phyloP scores from a whole-genome alignment of 2,113 vertebrate species.

The Bufo gargarizans region DNA sequence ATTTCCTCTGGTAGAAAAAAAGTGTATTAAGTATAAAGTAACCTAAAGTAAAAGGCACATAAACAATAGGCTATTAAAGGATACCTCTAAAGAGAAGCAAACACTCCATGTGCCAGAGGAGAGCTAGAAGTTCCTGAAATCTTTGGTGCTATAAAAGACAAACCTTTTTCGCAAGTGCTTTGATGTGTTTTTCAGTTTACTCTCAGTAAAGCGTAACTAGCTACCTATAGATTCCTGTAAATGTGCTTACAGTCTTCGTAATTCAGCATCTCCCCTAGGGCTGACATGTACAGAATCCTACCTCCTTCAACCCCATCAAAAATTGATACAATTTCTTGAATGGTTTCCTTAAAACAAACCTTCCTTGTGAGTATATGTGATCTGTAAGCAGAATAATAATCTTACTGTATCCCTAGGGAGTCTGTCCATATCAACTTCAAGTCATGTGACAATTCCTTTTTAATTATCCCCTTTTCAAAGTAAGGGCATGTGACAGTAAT shows the following conservation, averaged over 20 bases:
- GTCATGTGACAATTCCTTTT: neutral
- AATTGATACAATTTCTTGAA: neutral
- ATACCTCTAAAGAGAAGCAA: too few species aligned
- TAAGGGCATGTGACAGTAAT: slow-evolving; percentile 27
- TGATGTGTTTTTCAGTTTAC: neutral
- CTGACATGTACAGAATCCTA: neutral
- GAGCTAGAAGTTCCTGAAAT: too few species aligned
- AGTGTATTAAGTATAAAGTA: too few species aligned
- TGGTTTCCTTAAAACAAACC: neutral
- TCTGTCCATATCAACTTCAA: neutral
- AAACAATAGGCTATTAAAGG: too few species aligned
- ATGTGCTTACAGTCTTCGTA: neutral
- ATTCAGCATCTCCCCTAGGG: neutral
- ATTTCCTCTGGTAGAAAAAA: too few species aligned
- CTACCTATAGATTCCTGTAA: neutral
- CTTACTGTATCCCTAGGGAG: neutral
- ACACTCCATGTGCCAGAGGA: too few species aligned
- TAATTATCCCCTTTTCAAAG: neutral
- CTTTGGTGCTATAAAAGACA: too few species aligned
- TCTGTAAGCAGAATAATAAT: neutral
- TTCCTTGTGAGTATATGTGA: neutral
- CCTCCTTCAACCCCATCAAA: neutral
- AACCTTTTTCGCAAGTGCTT: too few species aligned
- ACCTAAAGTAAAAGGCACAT: too few species aligned
- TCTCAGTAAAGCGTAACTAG: neutral